These are phyloP conservation scores for Dasysyrphus albostriatus DNA, from an alignment of 2,888 invertebrate species.

Conservation along the genomic window DNA sequence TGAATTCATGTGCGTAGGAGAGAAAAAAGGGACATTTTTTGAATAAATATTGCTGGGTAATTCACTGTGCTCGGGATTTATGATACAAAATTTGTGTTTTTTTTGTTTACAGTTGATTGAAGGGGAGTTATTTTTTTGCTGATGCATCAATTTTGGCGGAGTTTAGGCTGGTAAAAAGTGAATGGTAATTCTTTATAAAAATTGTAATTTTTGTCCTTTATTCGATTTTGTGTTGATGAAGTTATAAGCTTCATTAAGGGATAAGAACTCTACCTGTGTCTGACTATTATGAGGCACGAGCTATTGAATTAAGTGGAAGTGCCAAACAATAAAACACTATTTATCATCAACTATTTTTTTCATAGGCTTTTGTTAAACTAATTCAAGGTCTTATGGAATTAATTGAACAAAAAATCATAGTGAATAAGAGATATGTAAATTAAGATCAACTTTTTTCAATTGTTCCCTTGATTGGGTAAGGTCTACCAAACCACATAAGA, in stretches of 20 bases:
- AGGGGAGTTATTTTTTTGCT: not conserved
- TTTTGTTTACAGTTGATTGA: not conserved
- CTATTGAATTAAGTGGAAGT: not conserved
- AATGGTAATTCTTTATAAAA: not conserved
- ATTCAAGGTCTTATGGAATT: not conserved
- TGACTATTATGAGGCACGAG: not conserved
- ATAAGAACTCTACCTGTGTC: not conserved
- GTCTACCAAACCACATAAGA: not conserved
- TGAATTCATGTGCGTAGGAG: conserved; percentile 24
- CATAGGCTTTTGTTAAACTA: no score
- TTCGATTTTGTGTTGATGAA: not conserved
- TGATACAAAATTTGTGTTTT: conserved; percentile 22
- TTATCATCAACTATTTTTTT: not conserved
- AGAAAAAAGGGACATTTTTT: conserved; percentile 9
- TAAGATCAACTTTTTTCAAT: not conserved
- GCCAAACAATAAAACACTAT: not conserved
- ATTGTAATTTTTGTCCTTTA: no score
- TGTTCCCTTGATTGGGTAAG: not conserved
- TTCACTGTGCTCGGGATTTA: conserved; percentile 10
- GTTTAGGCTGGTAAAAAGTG: not conserved
- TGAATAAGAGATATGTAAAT: not conserved
- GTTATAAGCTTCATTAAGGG: not conserved
- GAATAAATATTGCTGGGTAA: conserved; percentile 1
- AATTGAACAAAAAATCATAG: not conserved
- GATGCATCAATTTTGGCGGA: not conserved